Conservation (phyloP, 1,140 invertebrate species). For the Alviniconcha marisindica region DNA sequence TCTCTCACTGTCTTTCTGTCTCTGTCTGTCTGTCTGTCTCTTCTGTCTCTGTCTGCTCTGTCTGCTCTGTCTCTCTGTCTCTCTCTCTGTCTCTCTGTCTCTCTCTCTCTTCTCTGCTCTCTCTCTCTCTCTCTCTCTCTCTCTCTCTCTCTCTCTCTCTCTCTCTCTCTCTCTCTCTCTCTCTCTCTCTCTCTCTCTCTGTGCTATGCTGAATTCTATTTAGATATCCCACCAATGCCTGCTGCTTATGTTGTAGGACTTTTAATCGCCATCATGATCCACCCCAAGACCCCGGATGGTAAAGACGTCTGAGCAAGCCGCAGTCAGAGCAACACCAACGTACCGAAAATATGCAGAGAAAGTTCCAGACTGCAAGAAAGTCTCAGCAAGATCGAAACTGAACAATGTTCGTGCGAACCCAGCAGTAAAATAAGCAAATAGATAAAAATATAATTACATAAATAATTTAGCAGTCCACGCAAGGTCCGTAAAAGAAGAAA, state of each 20-base stretch:
- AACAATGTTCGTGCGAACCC: too few species aligned
- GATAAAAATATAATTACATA: too few species aligned
- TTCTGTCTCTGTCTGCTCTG: not conserved
- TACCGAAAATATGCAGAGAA: too few species aligned
- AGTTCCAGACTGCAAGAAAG: too few species aligned
- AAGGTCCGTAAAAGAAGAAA: too few species aligned
- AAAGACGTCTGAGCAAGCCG: not conserved
- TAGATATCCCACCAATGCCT: not conserved
- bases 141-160: not conserved
- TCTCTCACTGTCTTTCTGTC: not conserved
- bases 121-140: not conserved
- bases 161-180: not conserved
- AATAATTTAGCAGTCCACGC: too few species aligned
- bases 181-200: not conserved
- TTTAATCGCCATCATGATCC: not conserved
- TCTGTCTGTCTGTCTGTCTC: not conserved
- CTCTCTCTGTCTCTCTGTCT: too few species aligned
- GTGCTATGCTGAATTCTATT: not conserved
- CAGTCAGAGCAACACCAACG: not conserved
- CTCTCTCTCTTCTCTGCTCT: not conserved
- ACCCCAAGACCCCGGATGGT: constrained; percentile 6
- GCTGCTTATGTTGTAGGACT: not conserved
- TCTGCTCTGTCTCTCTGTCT: not conserved
- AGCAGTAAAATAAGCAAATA: too few species aligned
- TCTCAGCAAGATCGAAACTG: too few species aligned